Percentiles rank a stretch among this genome's conserved stretches.
Conservation (phyloP, 2,113 vertebrate species). For the Solea solea region DNA sequence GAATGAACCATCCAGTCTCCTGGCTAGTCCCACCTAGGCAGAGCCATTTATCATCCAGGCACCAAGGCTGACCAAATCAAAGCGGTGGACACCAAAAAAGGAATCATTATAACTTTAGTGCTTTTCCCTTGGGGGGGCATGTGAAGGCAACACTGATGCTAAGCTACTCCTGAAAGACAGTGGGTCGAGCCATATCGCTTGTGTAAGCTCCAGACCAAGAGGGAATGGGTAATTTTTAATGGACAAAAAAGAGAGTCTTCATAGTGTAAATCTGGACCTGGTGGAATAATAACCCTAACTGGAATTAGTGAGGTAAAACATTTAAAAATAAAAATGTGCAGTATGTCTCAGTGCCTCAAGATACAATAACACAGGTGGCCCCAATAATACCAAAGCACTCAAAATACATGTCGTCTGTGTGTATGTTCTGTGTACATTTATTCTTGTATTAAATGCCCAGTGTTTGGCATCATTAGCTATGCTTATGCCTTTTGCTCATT, state of each 20-base stretch:
- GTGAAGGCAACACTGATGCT: conserved; percentile 45
- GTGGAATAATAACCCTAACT: background rate
- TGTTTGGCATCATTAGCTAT: background rate
- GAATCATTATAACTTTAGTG: conserved; percentile 81
- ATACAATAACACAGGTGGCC: background rate
- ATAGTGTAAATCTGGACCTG: conserved; percentile 2
- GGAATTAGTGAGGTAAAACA: background rate
- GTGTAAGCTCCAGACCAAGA: conserved; percentile 8
- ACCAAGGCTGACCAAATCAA: conserved; percentile 68
- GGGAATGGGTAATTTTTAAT: background rate
- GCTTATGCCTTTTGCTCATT: background rate
- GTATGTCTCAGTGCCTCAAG: background rate
- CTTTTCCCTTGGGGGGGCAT: conserved; percentile 60
- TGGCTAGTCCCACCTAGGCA: conserved; percentile 59
- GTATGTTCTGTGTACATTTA: too few species aligned
- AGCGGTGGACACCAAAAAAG: conserved; percentile 70
- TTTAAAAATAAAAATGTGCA: too few species aligned
- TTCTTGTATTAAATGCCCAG: background rate
- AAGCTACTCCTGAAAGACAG: conserved; percentile 49
- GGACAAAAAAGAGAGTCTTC: background rate
- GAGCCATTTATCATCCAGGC: conserved; percentile 81
- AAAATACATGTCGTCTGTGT: background rate
- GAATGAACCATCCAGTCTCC: conserved; percentile 63
- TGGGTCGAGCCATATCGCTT: conserved; percentile 26
- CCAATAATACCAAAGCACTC: background rate